These are phyloP conservation scores for Bufotes viridis DNA, from an alignment of 2,797 vertebrate species.

Conservation along the genomic window DNA sequence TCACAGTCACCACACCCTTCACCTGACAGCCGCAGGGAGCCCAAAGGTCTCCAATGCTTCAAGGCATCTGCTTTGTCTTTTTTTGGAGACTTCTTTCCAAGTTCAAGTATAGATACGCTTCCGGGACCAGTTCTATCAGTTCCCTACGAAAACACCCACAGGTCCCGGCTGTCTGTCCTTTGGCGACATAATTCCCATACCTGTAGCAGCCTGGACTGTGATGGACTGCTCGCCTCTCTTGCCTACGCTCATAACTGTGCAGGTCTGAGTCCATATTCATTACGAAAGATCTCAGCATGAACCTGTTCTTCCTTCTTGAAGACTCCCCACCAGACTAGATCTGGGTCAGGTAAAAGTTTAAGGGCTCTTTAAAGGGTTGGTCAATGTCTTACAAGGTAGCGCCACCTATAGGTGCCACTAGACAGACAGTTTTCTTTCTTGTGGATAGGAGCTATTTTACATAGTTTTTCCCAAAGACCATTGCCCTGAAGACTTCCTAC, in stretches of 20 bases:
- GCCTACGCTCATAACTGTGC: no score
- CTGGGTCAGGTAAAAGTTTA: not conserved
- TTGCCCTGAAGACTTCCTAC: not conserved
- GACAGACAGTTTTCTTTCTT: not conserved
- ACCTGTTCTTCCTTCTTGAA: no score
- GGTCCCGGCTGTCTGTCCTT: not conserved
- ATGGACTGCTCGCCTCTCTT: no score
- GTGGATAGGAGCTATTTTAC: no score
- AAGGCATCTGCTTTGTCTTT: not conserved
- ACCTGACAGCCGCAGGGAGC: not conserved
- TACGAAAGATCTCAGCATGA: no score
- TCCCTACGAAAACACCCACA: not conserved
- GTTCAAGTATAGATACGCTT: not conserved
- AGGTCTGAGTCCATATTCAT: no score
- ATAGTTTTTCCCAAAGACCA: no score
- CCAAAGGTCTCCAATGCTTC: not conserved
- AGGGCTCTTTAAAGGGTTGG: no score
- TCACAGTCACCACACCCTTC: slow-evolving; percentile 17
- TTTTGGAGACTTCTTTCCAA: not conserved
- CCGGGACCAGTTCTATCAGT: not conserved
- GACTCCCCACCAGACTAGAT: not conserved
- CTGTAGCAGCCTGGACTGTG: not conserved
- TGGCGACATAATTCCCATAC: not conserved
- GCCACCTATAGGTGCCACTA: not conserved
- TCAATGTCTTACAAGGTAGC: no score